A percentile compares a stretch with the other conserved stretches of the same genome.
Conservation (phyloP, 23 tunicate species). For the Phallusia fumigata region DNA sequence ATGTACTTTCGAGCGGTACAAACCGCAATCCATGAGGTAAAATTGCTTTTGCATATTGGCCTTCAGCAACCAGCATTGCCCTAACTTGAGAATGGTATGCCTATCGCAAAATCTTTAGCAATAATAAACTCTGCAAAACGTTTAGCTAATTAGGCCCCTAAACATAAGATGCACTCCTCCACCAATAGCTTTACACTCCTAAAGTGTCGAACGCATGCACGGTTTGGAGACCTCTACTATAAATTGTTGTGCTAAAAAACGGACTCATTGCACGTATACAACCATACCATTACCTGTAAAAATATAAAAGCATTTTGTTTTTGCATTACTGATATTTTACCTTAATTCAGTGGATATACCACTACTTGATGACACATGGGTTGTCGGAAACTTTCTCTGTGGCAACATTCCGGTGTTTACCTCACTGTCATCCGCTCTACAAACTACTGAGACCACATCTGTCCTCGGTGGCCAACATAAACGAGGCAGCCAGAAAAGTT, state of each 20-base stretch:
- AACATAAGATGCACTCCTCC: too few species aligned
- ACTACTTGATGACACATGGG: constrained; percentile 23
- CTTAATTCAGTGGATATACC: constrained; percentile 24
- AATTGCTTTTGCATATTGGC: background rate
- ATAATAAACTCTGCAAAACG: too few species aligned
- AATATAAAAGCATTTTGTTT: background rate
- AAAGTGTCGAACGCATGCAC: too few species aligned
- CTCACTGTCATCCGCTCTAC: constrained; percentile 43
- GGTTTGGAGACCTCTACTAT: too few species aligned
- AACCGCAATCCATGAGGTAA: constrained; percentile 49
- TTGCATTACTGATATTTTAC: background rate
- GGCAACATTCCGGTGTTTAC: constrained; percentile 34
- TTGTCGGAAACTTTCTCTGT: constrained; percentile 49
- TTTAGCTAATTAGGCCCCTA: too few species aligned
- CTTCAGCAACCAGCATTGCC: background rate
- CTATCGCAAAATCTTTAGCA: background rate
- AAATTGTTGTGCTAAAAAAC: too few species aligned
- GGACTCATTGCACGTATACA: too few species aligned
- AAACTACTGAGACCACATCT: constrained; percentile 38
- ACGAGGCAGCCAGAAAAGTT: constrained; percentile 17
- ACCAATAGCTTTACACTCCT: too few species aligned
- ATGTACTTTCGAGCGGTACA: constrained; percentile 36
- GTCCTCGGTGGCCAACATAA: constrained; percentile 17
- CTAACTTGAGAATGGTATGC: too few species aligned
- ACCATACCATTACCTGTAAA: background rate